Evolutionary conservation across 2,888 invertebrate species (phyloP).

Genomic region (Temnothorax rugatulus): DNA sequence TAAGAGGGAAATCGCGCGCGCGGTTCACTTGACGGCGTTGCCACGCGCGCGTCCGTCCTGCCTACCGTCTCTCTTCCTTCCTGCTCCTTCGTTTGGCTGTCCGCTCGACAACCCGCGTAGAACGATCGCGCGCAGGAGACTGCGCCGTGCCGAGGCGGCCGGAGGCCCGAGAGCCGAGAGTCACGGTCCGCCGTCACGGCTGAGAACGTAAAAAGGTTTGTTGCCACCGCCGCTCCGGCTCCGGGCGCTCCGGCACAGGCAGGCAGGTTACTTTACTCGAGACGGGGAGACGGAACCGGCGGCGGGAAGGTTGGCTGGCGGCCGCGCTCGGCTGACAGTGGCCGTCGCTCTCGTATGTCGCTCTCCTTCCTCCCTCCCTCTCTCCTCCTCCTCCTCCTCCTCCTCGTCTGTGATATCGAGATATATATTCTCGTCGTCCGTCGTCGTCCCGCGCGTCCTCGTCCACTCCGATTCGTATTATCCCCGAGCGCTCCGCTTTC

Average conservation of each 20-base stretch:
- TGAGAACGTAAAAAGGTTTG: constrained; percentile 65
- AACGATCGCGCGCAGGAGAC: constrained; percentile 42
- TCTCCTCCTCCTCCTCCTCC: not conserved
- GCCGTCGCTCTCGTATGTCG: constrained; percentile 15
- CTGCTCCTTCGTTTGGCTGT: not conserved
- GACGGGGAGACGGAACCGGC: constrained; percentile 53
- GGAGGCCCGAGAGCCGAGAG: constrained; percentile 24
- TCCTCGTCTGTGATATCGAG: not conserved
- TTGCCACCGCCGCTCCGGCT: constrained; percentile 53
- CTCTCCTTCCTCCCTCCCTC: constrained; percentile 16
- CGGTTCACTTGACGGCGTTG: constrained; percentile 26
- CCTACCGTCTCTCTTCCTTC: not conserved
- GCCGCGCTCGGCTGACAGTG: constrained; percentile 52
- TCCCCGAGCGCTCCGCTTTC: not conserved
- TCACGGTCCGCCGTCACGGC: constrained; percentile 65
- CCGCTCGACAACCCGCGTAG: constrained; percentile 10
- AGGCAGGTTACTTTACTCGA: constrained; percentile 46
- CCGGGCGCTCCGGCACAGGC: constrained; percentile 10
- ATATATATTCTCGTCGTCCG: not conserved
- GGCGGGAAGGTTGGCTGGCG: constrained; percentile 49
- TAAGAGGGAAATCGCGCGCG: not conserved
- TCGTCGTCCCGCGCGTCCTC: not conserved
- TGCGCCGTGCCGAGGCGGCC: constrained; percentile 11
- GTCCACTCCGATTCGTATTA: not conserved
- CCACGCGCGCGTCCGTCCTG: not conserved